These are phyloP conservation scores for Drosophila sulfurigaster DNA, from an alignment of 1,140 invertebrate genomes.

Conservation along the genomic window DNA sequence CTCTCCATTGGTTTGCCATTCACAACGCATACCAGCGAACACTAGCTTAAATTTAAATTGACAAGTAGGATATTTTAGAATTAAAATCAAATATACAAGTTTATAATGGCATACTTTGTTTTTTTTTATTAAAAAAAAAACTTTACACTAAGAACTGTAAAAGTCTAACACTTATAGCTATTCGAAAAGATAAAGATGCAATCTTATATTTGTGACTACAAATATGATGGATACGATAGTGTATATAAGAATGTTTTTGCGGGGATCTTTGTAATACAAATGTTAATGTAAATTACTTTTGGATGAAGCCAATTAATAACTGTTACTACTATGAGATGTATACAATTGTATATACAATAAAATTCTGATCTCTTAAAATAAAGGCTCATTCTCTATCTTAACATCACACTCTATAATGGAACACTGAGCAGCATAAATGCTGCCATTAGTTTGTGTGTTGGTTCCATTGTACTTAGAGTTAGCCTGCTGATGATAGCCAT, in stretches of 20 bases:
- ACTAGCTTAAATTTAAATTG: constrained; percentile 21
- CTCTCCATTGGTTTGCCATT: constrained; percentile 18
- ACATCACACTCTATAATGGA: constrained; percentile 69
- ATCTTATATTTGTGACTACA: constrained; percentile 11
- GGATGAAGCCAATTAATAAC: constrained; percentile 37
- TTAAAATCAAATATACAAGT: background rate
- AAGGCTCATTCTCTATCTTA: constrained; percentile 69
- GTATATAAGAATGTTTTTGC: background rate
- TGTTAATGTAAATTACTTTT: constrained; percentile 32
- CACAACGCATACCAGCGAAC: constrained; percentile 2
- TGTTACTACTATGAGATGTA: background rate
- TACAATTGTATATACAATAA: constrained; percentile 11
- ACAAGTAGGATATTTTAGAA: background rate
- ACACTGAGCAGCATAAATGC: constrained; percentile 34
- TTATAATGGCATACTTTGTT: background rate
- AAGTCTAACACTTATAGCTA: background rate
- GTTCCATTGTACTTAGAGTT: constrained; percentile 18
- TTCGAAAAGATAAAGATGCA: background rate
- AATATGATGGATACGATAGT: background rate
- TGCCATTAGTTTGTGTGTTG: constrained; percentile 15
- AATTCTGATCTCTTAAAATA: constrained; percentile 35
- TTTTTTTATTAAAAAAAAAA: background rate
- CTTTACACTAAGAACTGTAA: background rate
- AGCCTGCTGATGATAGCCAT: background rate
- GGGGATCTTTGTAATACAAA: background rate